Conservation (phyloP, 1,140 invertebrate species). For the Tetramorium simillimum region DNA sequence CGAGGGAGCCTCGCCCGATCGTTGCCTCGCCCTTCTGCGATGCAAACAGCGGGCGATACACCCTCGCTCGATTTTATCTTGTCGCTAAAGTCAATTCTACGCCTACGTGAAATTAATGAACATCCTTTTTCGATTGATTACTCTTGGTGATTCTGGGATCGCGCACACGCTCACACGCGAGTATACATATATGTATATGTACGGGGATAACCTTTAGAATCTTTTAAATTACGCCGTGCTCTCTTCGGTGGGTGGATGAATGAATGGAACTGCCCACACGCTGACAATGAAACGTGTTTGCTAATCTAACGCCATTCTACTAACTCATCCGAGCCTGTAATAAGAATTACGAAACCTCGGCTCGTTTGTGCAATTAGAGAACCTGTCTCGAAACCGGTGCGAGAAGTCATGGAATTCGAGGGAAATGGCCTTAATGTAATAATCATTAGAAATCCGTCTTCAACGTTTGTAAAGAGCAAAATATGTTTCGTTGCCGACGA, state of each 20-base stretch:
- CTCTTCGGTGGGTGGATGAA: conserved; percentile 64
- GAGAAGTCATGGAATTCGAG: conserved; percentile 37
- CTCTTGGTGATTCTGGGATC: conserved; percentile 13
- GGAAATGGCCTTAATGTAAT: conserved; percentile 34
- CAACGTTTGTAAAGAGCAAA: conserved; percentile 6
- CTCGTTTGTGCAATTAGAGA: background rate
- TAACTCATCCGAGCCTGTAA: conserved; percentile 65
- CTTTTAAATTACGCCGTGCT: conserved; percentile 58
- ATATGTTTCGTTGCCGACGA: background rate
- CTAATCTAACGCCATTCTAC: conserved; percentile 68
- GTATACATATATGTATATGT: background rate
- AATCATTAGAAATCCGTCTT: conserved; percentile 21
- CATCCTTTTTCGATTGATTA: conserved; percentile 55
- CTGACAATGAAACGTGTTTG: conserved; percentile 74
- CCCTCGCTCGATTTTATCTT: conserved; percentile 65
- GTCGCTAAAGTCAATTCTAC: conserved; percentile 45
- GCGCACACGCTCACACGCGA: background rate
- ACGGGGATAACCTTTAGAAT: conserved; percentile 64
- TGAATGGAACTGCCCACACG: conserved; percentile 73
- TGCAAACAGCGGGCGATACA: conserved; percentile 49
- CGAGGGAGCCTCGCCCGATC: conserved; percentile 37
- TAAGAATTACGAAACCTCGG: conserved; percentile 64
- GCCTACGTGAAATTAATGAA: conserved; percentile 72
- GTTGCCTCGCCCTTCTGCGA: conserved; percentile 43
- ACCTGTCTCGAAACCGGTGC: background rate